Base-by-base conservation (phyloP, 1,140 invertebrate species). In the Heliconius hermathena region DNA sequence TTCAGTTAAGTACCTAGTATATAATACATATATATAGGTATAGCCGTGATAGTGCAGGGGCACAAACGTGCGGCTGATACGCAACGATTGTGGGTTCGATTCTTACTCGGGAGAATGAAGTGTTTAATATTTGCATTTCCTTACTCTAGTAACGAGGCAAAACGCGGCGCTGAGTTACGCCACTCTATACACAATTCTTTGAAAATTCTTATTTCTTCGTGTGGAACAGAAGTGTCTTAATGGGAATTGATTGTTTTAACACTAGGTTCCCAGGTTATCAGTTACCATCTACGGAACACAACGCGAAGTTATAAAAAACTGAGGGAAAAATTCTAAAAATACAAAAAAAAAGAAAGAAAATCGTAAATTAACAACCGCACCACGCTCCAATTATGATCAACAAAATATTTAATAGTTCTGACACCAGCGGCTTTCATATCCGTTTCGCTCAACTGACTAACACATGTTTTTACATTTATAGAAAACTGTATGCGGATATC, bases 321-420 rank as follows among this genome's bases (percentile, higher is more conserved):
- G 3, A 13, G 13, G 41, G 9, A 16, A 46, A 46, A 16, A 4
- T 16, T 46, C 1, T 52, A 52, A 52, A 52, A 52, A 20, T 52
- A 52, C 18, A 57, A 11, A 49, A 49, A 54, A 54, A 54, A 20
- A n/a, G 8, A n/a, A 6, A 57, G 54, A 22, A 57, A 57, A 57
- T 57, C 54, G 8, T 8, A 57, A 57, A 3, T n/a, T 8, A 9
- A 57, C n/a, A n/a, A 22, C 20, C 54, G 54, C n/a, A 57, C 2
- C 54, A 57, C 54, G 54, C 54, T 57, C 54, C 54, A 57, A 57
- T 57, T 57, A 22, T 22, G 54, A 57, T 22, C 54, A 57, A 57
- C 54, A 57, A 57, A 57, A 57, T 57, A 57, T 57, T 57, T 57
- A 57, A 57, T 57, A 57, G 54, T 22, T 57, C 20, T 57, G 54